Evolutionary conservation across 2,113 vertebrate species (phyloP), one percentile per base, ranked within the genome.

Genomic region (Mus spicilegus): DNA sequence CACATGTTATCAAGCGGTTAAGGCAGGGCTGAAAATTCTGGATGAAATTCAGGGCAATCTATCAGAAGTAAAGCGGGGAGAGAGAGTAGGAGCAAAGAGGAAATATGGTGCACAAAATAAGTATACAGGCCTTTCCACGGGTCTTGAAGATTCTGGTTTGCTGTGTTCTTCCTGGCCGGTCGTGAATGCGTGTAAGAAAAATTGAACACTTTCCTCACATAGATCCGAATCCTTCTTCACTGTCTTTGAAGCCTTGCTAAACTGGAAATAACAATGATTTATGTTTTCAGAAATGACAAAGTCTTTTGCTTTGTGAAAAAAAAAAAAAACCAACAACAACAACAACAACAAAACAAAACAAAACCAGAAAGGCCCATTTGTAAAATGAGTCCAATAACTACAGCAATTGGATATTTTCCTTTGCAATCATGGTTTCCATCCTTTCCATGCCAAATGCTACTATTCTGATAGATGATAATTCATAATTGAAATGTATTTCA

Each of bases 381-480:
- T 82, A 84, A 89, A 42, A 39, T 70, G 17, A 91, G 14, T 6
- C 58, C 30, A 58, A 42, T 8, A 72, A 3, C 69, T 72, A 3
- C 5, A 20, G 56, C 30, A 87, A 89, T 14, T 33, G 78, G 8
- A 54, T 30, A 77, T 39, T 88, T 93, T 93, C 77, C 51, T 89
- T 86, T 46, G 33, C 24, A 91, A 94, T 78, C 76, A 69, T 92
- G 49, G 13, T 92, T 90, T 94, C n/a, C 67, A 61, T 51, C 2
- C 70, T 5, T 1, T 73, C 36, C 46, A 12, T 16, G 87, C 63
- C 69, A 39, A 73, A 54, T 56, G 17, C 4, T 42, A 51, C 61
- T 95, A 12, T 94, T 96, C 72, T 72, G 56, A 63, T 8, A 61
- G 17, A n/a, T 80, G 39, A 76, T 51, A 70, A 91, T 92, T 90